Evolutionary conservation across 2,888 invertebrate genomes (phyloP).

Genomic region (Athrips mouffetella): DNA sequence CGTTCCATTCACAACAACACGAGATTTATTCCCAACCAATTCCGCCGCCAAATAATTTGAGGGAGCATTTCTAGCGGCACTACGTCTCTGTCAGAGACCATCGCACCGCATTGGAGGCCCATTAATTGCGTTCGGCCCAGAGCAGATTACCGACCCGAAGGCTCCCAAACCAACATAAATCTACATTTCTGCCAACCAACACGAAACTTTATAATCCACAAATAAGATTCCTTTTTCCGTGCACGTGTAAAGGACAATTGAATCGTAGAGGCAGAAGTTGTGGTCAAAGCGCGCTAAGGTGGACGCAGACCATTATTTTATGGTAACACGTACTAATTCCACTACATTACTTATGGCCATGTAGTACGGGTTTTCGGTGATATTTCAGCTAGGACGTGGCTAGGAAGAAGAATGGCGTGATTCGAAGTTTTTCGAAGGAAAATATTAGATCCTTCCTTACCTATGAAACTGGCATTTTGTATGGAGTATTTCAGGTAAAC

Average conservation of each 20-base stretch:
- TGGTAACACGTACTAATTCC: constrained; percentile 48
- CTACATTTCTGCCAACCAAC: constrained; percentile 34
- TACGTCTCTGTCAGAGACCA: constrained; percentile 37
- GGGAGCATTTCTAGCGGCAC: constrained; percentile 29
- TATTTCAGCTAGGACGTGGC: constrained; percentile 5
- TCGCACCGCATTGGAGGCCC: constrained; percentile 47
- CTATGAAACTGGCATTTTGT: too few species aligned
- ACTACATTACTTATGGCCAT: constrained; percentile 15
- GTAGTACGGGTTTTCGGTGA: neutral
- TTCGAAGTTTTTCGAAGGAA: too few species aligned
- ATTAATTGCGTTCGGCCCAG: constrained; percentile 70
- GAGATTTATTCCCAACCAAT: constrained; percentile 2
- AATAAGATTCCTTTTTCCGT: constrained; percentile 40
- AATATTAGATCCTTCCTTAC: too few species aligned
- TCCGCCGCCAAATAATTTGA: neutral
- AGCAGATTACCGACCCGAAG: constrained; percentile 66
- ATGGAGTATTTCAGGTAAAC: too few species aligned
- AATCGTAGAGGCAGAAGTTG: constrained; percentile 50
- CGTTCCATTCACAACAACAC: neutral
- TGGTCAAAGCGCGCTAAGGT: constrained; percentile 48
- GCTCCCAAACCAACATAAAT: constrained; percentile 57
- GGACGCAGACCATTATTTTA: constrained; percentile 52
- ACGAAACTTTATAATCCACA: constrained; percentile 32
- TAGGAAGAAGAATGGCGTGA: neutral
- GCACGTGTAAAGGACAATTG: constrained; percentile 43